Base-by-base conservation (phyloP, 2,888 invertebrate genomes). In the Aelia acuminata region DNA sequence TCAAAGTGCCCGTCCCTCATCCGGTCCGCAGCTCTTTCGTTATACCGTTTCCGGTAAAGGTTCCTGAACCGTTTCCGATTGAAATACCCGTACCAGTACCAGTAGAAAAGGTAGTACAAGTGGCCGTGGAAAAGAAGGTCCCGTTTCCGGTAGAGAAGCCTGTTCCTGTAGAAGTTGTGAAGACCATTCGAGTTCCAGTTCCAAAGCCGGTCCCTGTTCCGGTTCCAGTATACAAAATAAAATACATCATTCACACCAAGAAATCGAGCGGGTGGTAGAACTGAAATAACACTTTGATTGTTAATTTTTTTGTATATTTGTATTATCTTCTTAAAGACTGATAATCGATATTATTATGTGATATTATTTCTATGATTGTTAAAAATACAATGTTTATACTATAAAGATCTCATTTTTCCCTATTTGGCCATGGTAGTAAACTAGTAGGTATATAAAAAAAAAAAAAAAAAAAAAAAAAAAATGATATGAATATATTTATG, bases 61-160 rank as follows among this genome's bases (percentile, higher is more conserved):
- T 91, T 18, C 90, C 90, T 18, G 89, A 90, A 43, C 90, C 90
- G 5, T 90, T 90, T 86, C 88, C 90, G 1, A 90, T 91, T 20
- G 90, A 90, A 84, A 90, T 90, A 53, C 91, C 91, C 20, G 89
- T 90, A 26, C 91, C 91, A 10, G 90, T 91, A 31, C 91, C 91
- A 15, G 91, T 91, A 35, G 90, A 90, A 53, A 90, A 90, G 84
- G 90, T 90, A 11, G 90, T 91, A 8, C 90, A 91, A 31, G 90
- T 90, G 31, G 90, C 90, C 18, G 91, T 91, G 3, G 91, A 91
- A 84, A 91, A 90, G 87, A 90, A 91, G 13, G 91, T 91, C 50
- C 91, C 91, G 4, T 91, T 91, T 89, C 91, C 91, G 20, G 91
- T 91, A 7, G 90, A 90, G 57, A 91, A 90, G 53, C 91, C 91